These are phyloP conservation scores for Cyrtorhinus lividipennis DNA, from an alignment of 1,140 invertebrate genomes.

Conservation along the genomic window DNA sequence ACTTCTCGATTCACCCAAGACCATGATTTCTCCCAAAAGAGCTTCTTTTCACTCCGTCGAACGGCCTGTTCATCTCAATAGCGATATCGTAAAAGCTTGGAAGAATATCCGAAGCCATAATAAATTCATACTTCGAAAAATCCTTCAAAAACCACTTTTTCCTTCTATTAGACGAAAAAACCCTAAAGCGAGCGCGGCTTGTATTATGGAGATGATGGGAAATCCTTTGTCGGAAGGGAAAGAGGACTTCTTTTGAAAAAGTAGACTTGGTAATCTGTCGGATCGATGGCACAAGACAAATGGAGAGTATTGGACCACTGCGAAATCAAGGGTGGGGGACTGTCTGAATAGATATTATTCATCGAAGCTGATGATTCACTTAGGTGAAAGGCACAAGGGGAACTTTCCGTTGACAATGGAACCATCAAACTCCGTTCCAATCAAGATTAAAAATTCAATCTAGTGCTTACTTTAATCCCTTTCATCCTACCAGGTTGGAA, in stretches of 20 bases:
- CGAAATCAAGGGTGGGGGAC: background rate
- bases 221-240: constrained; percentile 1
- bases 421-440: constrained; percentile 3
- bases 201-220: constrained; percentile 1
- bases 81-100: background rate
- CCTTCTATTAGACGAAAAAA: background rate
- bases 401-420: background rate
- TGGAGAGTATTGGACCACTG: constrained; percentile 10
- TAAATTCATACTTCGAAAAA: background rate
- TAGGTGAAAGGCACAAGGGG: constrained; percentile 1
- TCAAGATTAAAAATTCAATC: constrained; percentile 10
- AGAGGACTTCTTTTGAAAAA: constrained; percentile 4
- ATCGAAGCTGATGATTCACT: constrained; percentile 5
- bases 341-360: constrained; percentile 15
- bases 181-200: background rate
- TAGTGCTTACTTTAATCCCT: background rate
- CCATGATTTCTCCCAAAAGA: no score
- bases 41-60: no score
- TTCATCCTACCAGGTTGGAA: background rate
- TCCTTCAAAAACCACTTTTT: constrained; percentile 1
- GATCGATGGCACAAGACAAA: constrained; percentile 15
- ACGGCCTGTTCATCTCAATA: no score
- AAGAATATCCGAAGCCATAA: constrained; percentile 1
- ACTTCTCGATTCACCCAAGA: no score
- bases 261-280: constrained; percentile 7